Evolutionary conservation across 1,140 invertebrate genomes (phyloP).

Genomic region (Saxidomus purpurata): DNA sequence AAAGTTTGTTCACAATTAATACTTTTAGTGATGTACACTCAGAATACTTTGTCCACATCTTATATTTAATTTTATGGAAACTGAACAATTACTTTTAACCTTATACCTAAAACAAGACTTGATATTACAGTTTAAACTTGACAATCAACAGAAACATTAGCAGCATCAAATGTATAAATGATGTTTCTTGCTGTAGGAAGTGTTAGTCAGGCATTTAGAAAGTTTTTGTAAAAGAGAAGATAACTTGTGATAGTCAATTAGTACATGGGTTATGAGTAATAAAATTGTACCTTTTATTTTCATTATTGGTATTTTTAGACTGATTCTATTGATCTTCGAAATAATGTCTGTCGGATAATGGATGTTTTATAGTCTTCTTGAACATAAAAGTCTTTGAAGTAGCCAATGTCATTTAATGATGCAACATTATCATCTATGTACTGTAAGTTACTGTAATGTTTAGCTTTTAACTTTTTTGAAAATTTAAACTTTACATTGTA

Average conservation of each 20-base stretch:
- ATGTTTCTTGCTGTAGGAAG: background rate
- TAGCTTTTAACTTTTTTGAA: too few relatives aligned
- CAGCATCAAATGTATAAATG: too few relatives aligned
- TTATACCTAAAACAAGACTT: too few relatives aligned
- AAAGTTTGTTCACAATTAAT: too few relatives aligned
- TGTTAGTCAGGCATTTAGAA: background rate
- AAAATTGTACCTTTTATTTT: background rate
- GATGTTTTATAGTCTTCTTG: background rate
- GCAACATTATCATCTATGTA: background rate
- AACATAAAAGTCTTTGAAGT: conserved; percentile 12
- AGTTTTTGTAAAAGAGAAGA: background rate
- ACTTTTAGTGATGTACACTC: too few relatives aligned
- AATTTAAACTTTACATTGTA: too few relatives aligned
- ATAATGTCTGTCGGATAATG: conserved; percentile 10
- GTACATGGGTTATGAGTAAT: background rate
- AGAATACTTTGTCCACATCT: too few relatives aligned
- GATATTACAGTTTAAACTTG: too few relatives aligned
- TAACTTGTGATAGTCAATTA: background rate
- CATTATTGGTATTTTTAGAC: background rate
- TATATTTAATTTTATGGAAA: too few relatives aligned
- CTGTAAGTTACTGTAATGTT: background rate
- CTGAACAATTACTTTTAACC: too few relatives aligned
- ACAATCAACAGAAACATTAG: too few relatives aligned
- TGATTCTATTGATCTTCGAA: background rate
- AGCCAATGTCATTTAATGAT: background rate